Evolutionary conservation across 2,113 vertebrate species (phyloP), one percentile per base, ranked within the genome.

Genomic region (Paedocypris sp.): DNA sequence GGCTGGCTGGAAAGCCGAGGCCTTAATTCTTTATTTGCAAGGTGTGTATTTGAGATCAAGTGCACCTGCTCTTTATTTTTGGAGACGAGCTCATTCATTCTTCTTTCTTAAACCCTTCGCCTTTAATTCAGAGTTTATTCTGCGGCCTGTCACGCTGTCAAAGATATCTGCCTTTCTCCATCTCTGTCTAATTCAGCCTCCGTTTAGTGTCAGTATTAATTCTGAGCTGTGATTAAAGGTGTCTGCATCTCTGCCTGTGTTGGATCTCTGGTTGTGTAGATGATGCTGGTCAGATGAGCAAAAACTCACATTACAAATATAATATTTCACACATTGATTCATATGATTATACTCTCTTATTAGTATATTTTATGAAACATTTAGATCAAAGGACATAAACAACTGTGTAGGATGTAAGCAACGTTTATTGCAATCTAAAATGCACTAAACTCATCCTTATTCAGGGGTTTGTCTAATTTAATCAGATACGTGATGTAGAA

Each of bases 201-300:
- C 38, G n/a, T 33, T 42, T 66, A 20, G 52, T 41, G 54, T 59
- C 64, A 63, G 52, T 65, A 57, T 67, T 62, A n/a, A n/a, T n/a
- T n/a, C n/a, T n/a, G n/a, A n/a, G n/a, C n/a, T 66, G 54, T 63
- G 71, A 74, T 66, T 71, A 69, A 64, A 60, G 16, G 38, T 47
- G 50, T 26, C 41, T 56, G 41, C 26, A 16, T 67, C 11, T 32
- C n/a, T n/a, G n/a, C n/a, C n/a, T n/a, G n/a, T n/a, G n/a, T n/a
- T n/a, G n/a, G n/a, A n/a, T n/a, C n/a, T n/a, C n/a, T n/a, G n/a
- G n/a, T n/a, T n/a, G n/a, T n/a, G n/a, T n/a, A n/a, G n/a, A n/a
- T n/a, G n/a, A n/a, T n/a, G n/a, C n/a, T n/a, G n/a, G n/a, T n/a
- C n/a, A n/a, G n/a, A n/a, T n/a, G n/a, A n/a, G n/a, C n/a, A n/a